Evolutionary conservation across 2,797 vertebrate genomes (phyloP).

Genomic region (Thaleichthys pacificus): DNA sequence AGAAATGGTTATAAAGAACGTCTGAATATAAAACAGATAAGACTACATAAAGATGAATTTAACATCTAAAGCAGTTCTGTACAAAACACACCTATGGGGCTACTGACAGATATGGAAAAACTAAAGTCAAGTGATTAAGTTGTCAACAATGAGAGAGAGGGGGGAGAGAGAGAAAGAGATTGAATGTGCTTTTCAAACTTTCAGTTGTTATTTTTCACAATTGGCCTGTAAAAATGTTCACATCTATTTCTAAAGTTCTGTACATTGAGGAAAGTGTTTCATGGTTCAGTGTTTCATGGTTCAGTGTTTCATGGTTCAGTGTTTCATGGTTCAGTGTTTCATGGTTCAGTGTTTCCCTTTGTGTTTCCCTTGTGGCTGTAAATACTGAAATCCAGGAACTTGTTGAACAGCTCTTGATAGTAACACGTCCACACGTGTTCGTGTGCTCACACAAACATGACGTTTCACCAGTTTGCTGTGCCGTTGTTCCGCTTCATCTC

Average conservation of each 20-base stretch:
- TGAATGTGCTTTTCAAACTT: conserved; percentile 85
- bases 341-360: conserved; percentile 48
- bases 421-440: too few species aligned
- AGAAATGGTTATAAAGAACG: conserved; percentile 98
- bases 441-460: too few species aligned
- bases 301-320: conserved; percentile 62
- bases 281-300: conserved; percentile 48
- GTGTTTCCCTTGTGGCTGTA: conserved; percentile 10
- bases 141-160: conserved; percentile 69
- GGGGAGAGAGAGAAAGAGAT: too few species aligned
- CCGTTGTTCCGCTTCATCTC: too few species aligned
- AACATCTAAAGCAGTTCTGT: conserved; percentile 76
- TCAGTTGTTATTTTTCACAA: conserved; percentile 60
- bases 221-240: conserved; percentile 12
- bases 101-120: conserved; percentile 67
- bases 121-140: conserved; percentile 72
- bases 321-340: conserved; percentile 51
- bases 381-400: background rate
- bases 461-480: too few species aligned
- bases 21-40: conserved; percentile 79
- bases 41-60: conserved; percentile 69
- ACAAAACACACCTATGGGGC: conserved; percentile 63
- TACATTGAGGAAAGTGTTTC: conserved; percentile 37
- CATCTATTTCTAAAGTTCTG: conserved; percentile 22
- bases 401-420: background rate